phyloP scores from a whole-genome alignment of 2,113 vertebrate genomes.

The Melozone crissalis region DNA sequence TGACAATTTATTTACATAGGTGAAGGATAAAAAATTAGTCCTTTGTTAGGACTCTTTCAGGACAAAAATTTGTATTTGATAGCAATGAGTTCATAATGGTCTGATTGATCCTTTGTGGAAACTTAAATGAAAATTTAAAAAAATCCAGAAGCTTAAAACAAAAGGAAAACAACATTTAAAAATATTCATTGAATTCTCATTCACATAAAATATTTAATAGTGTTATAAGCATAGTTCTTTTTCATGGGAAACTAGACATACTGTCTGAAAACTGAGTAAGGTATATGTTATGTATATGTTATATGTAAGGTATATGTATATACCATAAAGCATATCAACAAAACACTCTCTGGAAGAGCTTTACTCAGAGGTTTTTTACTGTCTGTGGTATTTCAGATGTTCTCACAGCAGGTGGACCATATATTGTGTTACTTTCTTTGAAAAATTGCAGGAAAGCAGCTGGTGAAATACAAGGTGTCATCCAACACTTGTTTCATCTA shows the following conservation, averaged over 20 bases:
- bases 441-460: slow-evolving; percentile 32
- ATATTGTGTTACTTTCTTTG: slow-evolving; percentile 32
- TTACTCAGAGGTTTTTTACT: slow-evolving; percentile 25
- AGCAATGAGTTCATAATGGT: neutral
- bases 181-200: neutral
- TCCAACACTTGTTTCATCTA: slow-evolving; percentile 6
- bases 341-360: slow-evolving; percentile 14
- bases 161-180: neutral
- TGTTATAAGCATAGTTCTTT: neutral
- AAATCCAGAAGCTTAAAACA: neutral
- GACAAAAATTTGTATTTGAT: neutral
- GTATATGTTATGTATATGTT: neutral
- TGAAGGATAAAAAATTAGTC: neutral
- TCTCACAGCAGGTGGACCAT: slow-evolving; percentile 29
- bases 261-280: neutral
- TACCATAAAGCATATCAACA: neutral
- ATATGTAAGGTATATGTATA: neutral
- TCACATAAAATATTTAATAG: neutral
- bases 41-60: neutral
- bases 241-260: neutral
- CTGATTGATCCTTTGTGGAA: neutral
- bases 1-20: neutral
- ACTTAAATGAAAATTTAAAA: neutral
- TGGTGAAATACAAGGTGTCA: slow-evolving; percentile 49
- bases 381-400: slow-evolving; percentile 38